These are phyloP conservation scores for Pristionchus entomophagus DNA, from an alignment of 2,888 invertebrate genomes.

Conservation along the genomic window DNA sequence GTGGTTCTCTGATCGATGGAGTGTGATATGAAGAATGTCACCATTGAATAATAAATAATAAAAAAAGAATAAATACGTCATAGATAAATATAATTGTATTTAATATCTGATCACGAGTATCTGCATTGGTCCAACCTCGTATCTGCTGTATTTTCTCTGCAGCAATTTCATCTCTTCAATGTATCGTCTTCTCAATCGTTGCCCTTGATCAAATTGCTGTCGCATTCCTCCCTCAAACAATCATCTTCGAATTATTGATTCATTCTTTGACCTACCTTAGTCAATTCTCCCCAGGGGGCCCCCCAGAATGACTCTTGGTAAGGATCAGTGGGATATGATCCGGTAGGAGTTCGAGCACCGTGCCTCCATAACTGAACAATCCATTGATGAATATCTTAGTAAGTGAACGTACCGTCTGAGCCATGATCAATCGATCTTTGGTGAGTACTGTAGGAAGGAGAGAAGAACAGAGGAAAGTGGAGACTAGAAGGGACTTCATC, in stretches of 20 bases:
- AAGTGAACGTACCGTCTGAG: conserved; percentile 30
- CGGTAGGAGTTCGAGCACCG: conserved; percentile 64
- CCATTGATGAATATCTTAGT: neutral
- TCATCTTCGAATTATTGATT: neutral
- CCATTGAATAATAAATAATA: no score
- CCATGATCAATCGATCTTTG: conserved; percentile 11
- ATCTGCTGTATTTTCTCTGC: conserved; percentile 20
- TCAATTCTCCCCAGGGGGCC: conserved; percentile 59
- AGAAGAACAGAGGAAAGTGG: neutral
- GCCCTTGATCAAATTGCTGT: conserved; percentile 44
- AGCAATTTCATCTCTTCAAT: conserved; percentile 3
- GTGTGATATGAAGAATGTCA: neutral
- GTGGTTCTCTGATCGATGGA: neutral
- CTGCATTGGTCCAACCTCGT: conserved; percentile 10
- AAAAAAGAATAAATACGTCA: no score
- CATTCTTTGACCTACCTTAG: conserved; percentile 50
- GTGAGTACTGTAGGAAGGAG: neutral
- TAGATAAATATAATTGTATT: neutral
- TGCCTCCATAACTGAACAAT: conserved; percentile 66
- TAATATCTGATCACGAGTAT: neutral
- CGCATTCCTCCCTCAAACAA: conserved; percentile 45
- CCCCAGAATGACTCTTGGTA: conserved; percentile 54
- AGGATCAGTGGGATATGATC: conserved; percentile 56
- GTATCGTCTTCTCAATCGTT: conserved; percentile 25
- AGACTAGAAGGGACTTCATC: neutral